Base-by-base conservation (phyloP, 1,140 invertebrate species). In the Caenorhabditis inopinata region DNA sequence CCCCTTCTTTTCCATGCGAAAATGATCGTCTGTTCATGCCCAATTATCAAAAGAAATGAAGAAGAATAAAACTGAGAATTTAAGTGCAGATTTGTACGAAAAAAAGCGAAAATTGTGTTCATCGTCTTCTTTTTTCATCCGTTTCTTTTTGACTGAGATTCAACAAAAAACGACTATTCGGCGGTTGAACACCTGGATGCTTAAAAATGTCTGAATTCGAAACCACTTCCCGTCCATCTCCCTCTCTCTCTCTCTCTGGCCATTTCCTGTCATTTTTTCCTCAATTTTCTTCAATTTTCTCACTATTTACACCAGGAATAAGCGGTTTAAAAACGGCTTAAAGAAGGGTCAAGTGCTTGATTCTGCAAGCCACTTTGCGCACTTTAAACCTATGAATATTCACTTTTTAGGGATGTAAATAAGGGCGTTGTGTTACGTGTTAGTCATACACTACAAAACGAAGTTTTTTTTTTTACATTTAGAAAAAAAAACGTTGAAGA, bases 311-410 rank as follows among this genome's bases (percentile, higher is more conserved):
- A 38, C 18, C 18, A 27, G 29, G 58, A 68, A 68, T 68, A 68
- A 68, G 58, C 58, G n/a, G 58, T 68, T 68, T 68, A 68, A 68
- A 68, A 25, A 18, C 35, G 58, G 58, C 58, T 68, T 68, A 68
- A 68, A 35, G 32, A 38, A 68, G 58, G 58, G 58, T 68, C 58
- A 68, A 68, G 58, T 68, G 32, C 25, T 14, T 68, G 51, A 58
- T 29, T 32, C 51, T 32, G 46, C n/a, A n/a, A n/a, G n/a, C n/a
- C n/a, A n/a, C n/a, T n/a, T n/a, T n/a, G 21, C 51, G 16, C 11
- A 68, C 18, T 51, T 23, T 23, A 29, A 68, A 68, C 32, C 58
- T 11, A 9, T 68, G 35, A 32, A 23, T 14, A 9, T 6, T 5
- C n/a, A 11, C 35, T 32, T 58, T 32, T 21, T 35, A n/a, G 23